These are phyloP conservation scores for Forficula auricularia DNA, from an alignment of 1,140 invertebrate species.

Conservation along the genomic window DNA sequence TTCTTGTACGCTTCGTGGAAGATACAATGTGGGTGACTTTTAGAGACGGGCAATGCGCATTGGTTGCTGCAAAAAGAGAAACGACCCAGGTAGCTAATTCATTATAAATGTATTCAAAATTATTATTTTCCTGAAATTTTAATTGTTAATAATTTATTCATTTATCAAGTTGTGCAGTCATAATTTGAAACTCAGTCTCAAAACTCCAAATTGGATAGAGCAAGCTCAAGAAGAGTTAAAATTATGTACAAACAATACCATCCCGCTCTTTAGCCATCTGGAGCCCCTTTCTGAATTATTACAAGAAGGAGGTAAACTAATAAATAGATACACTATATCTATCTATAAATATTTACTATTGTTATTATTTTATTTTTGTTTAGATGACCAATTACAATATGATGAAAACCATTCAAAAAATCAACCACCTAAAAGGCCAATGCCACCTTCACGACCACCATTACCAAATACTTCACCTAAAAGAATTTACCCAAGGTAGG, in stretches of 20 bases:
- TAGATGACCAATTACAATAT: not conserved
- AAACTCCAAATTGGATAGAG: slow-evolving; percentile 67
- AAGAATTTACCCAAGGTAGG: no score
- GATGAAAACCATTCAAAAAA: not conserved
- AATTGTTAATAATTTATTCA: slow-evolving; percentile 2
- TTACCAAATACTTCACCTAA: no score
- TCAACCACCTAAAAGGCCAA: no score
- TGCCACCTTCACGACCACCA: no score
- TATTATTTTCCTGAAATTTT: no score
- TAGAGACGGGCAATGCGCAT: slow-evolving; percentile 61
- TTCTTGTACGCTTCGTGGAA: slow-evolving; percentile 80
- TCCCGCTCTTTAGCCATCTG: slow-evolving; percentile 42
- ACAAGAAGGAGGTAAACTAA: not conserved
- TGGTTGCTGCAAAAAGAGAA: slow-evolving; percentile 48
- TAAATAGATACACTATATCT: not conserved
- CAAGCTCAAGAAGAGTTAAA: slow-evolving; percentile 64
- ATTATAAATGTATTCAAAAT: not conserved
- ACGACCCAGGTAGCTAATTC: slow-evolving; percentile 20
- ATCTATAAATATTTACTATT: not conserved
- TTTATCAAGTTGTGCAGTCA: slow-evolving; percentile 43
- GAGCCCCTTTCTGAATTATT: not conserved
- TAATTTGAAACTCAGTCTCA: slow-evolving; percentile 51
- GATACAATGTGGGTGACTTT: slow-evolving; percentile 79
- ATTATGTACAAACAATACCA: slow-evolving; percentile 64
- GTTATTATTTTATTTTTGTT: not conserved